Conservation (phyloP, 2,888 invertebrate species). For the Himalopsyche tibetana region DNA sequence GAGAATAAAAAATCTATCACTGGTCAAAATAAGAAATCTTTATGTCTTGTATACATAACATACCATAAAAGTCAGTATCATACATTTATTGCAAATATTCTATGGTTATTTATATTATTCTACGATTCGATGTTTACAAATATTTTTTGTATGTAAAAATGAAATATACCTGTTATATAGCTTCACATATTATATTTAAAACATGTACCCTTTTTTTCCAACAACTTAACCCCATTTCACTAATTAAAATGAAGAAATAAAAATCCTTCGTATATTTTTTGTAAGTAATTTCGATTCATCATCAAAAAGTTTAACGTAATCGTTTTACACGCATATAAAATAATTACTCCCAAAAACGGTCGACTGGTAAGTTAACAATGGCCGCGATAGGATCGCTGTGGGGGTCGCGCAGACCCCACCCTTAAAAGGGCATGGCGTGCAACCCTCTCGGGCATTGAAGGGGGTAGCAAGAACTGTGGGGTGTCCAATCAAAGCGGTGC, state of each 20-base stretch:
- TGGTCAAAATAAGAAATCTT: too few relatives aligned
- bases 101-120: too few relatives aligned
- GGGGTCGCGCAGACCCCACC: conserved; percentile 50
- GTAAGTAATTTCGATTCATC: conserved; percentile 20
- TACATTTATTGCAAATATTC: too few relatives aligned
- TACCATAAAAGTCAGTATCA: too few relatives aligned
- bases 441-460: conserved; percentile 9
- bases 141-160: too few relatives aligned
- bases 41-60: too few relatives aligned
- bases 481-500: conserved; percentile 6
- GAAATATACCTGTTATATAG: too few relatives aligned
- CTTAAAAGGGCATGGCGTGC: conserved; percentile 45
- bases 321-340: conserved; percentile 50
- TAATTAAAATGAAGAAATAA: background rate
- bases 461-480: background rate
- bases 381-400: conserved; percentile 57
- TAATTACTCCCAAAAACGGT: conserved; percentile 59
- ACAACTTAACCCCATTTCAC: background rate
- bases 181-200: background rate
- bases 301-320: conserved; percentile 34
- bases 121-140: too few relatives aligned
- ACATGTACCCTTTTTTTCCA: background rate
- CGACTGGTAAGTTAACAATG: conserved; percentile 60
- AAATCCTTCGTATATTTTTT: background rate
- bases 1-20: too few relatives aligned